Conservation (phyloP, 1,140 invertebrate species). For the Drosophila navojoa region DNA sequence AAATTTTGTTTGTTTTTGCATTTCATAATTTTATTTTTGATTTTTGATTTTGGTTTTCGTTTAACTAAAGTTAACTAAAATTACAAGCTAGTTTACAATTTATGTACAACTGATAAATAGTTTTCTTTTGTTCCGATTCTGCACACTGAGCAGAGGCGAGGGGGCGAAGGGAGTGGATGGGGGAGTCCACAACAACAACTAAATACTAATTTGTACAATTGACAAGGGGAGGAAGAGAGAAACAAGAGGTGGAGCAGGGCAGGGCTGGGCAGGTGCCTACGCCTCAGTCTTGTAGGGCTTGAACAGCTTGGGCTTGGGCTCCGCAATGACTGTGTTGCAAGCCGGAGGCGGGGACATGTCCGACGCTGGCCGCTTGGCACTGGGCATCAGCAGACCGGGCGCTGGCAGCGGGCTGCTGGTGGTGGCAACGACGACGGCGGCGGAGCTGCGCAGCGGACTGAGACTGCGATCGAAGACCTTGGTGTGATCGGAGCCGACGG, state of each 20-base stretch:
- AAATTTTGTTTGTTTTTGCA: constrained; percentile 35
- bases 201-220: constrained; percentile 76
- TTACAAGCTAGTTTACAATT: constrained; percentile 39
- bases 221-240: constrained; percentile 6
- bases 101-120: constrained; percentile 59
- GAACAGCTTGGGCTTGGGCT: constrained; percentile 87
- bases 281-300: constrained; percentile 89
- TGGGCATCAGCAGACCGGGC: constrained; percentile 67
- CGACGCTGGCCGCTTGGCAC: constrained; percentile 68
- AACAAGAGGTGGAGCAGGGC: no score
- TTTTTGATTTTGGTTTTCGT: constrained; percentile 3
- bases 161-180: not conserved
- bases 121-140: constrained; percentile 24
- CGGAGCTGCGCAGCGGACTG: constrained; percentile 42
- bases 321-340: constrained; percentile 58
- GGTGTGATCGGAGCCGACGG: constrained; percentile 80
- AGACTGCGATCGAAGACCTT: constrained; percentile 75
- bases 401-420: constrained; percentile 64
- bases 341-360: constrained; percentile 61
- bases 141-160: constrained; percentile 42
- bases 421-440: constrained; percentile 15
- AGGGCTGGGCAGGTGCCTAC: constrained; percentile 53
- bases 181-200: constrained; percentile 17
- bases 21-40: constrained; percentile 13
- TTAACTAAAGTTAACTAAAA: constrained; percentile 40